These are phyloP conservation scores for Cetoscarus ocellatus DNA, from an alignment of 2,797 vertebrate genomes.

Conservation along the genomic window DNA sequence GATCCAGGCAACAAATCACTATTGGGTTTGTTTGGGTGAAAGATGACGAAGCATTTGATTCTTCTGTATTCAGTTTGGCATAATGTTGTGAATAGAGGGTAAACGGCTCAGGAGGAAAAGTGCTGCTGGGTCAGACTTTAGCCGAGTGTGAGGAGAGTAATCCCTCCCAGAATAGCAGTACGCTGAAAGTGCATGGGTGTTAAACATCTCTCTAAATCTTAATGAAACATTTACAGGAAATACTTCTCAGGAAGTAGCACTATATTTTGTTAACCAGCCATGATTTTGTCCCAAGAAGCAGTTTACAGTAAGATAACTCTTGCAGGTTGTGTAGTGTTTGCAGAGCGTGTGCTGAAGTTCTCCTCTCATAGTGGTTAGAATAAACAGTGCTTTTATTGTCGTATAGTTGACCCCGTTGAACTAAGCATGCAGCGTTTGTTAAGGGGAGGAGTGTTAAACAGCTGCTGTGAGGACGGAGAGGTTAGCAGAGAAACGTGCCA, in stretches of 20 bases:
- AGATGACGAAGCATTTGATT: slow-evolving; percentile 18
- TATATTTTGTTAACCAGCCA: neutral
- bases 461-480: slow-evolving; percentile 26
- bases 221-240: slow-evolving; percentile 2
- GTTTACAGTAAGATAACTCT: neutral
- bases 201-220: slow-evolving; percentile 17
- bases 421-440: slow-evolving; percentile 5
- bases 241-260: slow-evolving; percentile 25
- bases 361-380: neutral
- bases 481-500: slow-evolving; percentile 38
- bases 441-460: slow-evolving; percentile 29
- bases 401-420: slow-evolving; percentile 45
- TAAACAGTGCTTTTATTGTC: slow-evolving; percentile 5
- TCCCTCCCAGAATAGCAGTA: slow-evolving; percentile 24
- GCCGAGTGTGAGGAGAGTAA: slow-evolving; percentile 17
- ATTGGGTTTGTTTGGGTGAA: slow-evolving; percentile 18
- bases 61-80: slow-evolving; percentile 16
- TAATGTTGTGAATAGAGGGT: slow-evolving; percentile 20
- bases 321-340: slow-evolving; percentile 5
- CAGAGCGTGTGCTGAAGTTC: slow-evolving; percentile 12
- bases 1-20: slow-evolving; percentile 1
- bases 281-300: neutral
- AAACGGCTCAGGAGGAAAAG: slow-evolving; percentile 21
- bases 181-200: slow-evolving; percentile 1
- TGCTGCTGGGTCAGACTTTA: slow-evolving; percentile 4